These are phyloP conservation scores for Digitonthophagus gazella DNA, from an alignment of 2,888 invertebrate genomes.

Conservation along the genomic window DNA sequence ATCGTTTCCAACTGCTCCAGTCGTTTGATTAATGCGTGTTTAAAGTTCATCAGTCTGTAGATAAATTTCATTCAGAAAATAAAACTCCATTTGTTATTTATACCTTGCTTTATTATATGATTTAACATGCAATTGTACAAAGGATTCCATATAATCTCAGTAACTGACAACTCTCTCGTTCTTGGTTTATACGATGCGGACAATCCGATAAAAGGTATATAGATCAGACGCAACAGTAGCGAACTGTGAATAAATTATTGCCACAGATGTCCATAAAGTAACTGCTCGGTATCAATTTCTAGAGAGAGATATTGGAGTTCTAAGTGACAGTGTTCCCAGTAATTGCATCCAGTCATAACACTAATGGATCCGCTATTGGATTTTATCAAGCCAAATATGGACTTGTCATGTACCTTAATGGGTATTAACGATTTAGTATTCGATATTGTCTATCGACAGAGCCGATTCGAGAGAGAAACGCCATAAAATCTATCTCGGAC, in stretches of 20 bases:
- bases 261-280: constrained; percentile 4
- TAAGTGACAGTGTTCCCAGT: constrained; percentile 2
- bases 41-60: too few species aligned
- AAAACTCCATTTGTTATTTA: too few species aligned
- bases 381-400: constrained; percentile 10
- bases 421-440: constrained; percentile 6
- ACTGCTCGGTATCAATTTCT: constrained; percentile 1
- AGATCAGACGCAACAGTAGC: neutral
- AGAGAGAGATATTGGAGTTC: constrained; percentile 1
- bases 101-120: too few species aligned
- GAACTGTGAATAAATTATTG: neutral
- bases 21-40: too few species aligned
- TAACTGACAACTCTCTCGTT: too few species aligned
- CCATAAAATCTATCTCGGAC: neutral
- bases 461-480: neutral
- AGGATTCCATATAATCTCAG: too few species aligned
- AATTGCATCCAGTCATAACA: constrained; percentile 1
- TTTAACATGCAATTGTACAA: too few species aligned
- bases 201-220: neutral
- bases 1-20: neutral
- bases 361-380: constrained; percentile 7
- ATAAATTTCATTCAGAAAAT: too few species aligned
- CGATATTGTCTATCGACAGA: neutral
- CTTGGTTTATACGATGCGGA: neutral
- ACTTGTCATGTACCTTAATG: constrained; percentile 16